Base-by-base conservation (phyloP, 2,113 vertebrate genomes). In the Alectura lathami region DNA sequence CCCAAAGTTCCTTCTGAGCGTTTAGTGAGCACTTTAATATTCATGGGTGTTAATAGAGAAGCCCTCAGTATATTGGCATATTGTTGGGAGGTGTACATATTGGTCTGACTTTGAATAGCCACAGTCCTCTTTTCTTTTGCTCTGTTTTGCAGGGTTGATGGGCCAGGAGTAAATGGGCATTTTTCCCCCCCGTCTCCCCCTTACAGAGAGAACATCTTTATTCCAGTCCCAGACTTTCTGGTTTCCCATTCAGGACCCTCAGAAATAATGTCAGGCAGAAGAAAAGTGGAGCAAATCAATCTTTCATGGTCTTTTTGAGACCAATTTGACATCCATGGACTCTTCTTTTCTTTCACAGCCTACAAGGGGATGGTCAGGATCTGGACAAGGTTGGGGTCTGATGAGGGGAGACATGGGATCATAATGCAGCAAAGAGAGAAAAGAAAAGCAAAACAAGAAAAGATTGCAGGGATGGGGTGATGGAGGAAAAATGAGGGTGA, bases 211-310 rank as follows among this genome's bases (percentile, higher is more conserved):
- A 98, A 99, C 98, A 99, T 99, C 99, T 99, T 99, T 99, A 99
- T 99, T 99, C 98, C 98, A 98, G 98, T 97, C 98, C 97, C 97
- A 94, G 98, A 97, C 88, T 97, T 96, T 94, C 98, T 98, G 97
- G 98, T 98, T 98, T 97, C 98, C 98, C 97, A 98, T 99, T 99
- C 98, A 98, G 96, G 97, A 97, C 95, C 98, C 97, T 98, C 97
- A 94, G 97, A 97, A 98, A 98, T 98, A 98, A 98, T 98, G 98
- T 98, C 98, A 98, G 97, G 97, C 93, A 96, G 97, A 97, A 98
- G 98, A 98, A 98, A 98, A 98, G 98, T 98, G 98, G 98, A 98
- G 98, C 98, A 98, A 99, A 99, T 99, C 99, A 98, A 99, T 99
- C 98, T 98, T 98, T 98, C 98, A 98, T 98, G 98, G 98, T 98